Base-by-base conservation (phyloP, 2,888 invertebrate species). In the Heliconius hortense region DNA sequence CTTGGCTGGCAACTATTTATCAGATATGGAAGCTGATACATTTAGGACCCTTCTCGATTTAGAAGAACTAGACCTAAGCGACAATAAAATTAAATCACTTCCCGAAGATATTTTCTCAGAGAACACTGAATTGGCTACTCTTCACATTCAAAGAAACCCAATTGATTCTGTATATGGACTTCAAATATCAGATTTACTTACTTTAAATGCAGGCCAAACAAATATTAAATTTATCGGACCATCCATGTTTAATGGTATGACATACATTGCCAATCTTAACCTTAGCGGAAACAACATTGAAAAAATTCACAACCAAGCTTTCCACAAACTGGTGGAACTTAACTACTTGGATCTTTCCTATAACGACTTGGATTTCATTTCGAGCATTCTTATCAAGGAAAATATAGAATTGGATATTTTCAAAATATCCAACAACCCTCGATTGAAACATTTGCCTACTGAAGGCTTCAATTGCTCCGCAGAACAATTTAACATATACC, bases 301-400 rank as follows among this genome's bases (percentile, higher is more conserved):
- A 76, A 95, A 95, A 83, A 95, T 97, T 76, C 95, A 96, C 82
- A 95, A 95, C 26, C 95, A 96, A 83, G 95, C 96, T 10, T 96
- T 97, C 90, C 90, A 95, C 63, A 93, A 95, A 78, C 94, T 97
- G 76, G 94, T 95, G 74, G 95, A 95, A 79, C 93, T 97, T 62
- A 95, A 95, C 80, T 94, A 96, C 83, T 94, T 97, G 78, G 96
- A 97, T 87, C 93, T 97, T 78, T 96, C 97, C 4, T 95, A 95
- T 82, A 97, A 97, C 85, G 94, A 95, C 78, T 87, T 97, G 72
- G 95, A 95, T 73, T 95, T 95, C 78, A 90, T 97, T 53, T 96
- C 96, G 0, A 95, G 95, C 76, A 94, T 96, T 85, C 93, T 97
- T 71, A 96, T 97, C 84, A 95, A 95, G 79, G 95, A 95, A 83